Base-by-base conservation (phyloP, 2,797 vertebrate species). In the Podarcis lilfordi region DNA sequence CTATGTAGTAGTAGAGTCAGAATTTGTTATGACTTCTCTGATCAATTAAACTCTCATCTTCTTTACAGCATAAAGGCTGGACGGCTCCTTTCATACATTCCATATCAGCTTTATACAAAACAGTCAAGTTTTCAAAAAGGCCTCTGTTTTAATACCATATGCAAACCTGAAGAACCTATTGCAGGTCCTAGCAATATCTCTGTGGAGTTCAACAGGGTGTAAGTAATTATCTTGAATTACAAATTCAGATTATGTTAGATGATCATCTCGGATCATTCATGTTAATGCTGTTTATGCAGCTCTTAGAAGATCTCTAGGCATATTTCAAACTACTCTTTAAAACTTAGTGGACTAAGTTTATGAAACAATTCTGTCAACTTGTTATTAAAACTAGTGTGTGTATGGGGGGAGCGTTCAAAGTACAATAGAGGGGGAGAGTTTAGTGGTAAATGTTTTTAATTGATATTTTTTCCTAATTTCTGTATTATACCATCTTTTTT, bases 51-150 rank as follows among this genome's bases (percentile, higher is more conserved):
- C 35, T 37, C 32, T 74, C 32, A 74, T 32, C 8, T 37, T 74
- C 23, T 74, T 74, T 37, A 74, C 91, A 99, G 99, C 93, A 95
- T 99, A 94, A 98, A 98, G 96, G 98, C 98, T 93, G 99, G 99
- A 8, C 96, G 91, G 40, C 98, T 99, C 69, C 97, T 99, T 91
- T 98, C 99, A 1, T 96, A 97, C 93, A 94, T 98, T 91, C 98
- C 98, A 0, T 99, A 99, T 96, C 98, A 99, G 97, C 98, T 99
- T n/a, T 99, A 99, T 85, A 96, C 96, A 82, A 99, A 98, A 96
- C 98, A 98, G 82, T 97, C 97, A 71, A 94, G 87, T 66, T 88
- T 93, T 90, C 97, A 97, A 78, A 99, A 97, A 96, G 96, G 97
- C 92, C 97, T 98, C 78, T 98, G 96, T 94, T 99, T 99, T 71